Base-by-base conservation (phyloP, 2,888 invertebrate species). In the Campoplex capitator region DNA sequence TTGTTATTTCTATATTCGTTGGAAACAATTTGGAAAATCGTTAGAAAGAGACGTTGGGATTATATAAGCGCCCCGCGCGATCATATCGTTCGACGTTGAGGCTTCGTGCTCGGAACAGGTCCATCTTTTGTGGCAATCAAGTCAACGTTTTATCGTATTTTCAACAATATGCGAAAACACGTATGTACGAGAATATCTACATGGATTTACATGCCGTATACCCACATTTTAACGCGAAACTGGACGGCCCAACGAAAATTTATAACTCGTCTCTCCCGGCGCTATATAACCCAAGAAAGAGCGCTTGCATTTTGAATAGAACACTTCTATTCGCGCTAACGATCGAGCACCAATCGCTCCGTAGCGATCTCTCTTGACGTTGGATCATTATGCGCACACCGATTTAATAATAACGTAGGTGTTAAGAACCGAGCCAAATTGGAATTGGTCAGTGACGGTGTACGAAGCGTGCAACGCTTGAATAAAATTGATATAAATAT, bases 401-500 rank as follows among this genome's bases (percentile, higher is more conserved):
- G 16, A 32, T 58, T 75, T 48, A 54, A 62, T 67, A 81, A 68
- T 75, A 45, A 80, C 83, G 86, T 83, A 51, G 75, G 79, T 76
- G 83, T 75, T 56, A 35, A 79, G 51, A 79, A 62, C 38, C 83
- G 54, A 73, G 83, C 56, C 65, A 68, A 80, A 80, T 79, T 70
- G 45, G n/a, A n/a, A 18, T 16, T 18, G 38, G 13, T 48, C 8
- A n/a, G 13, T 9, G 11, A 9, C 9, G n/a, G 76, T 65, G 54
- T 45, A 16, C 54, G 54, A 70, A 62, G 35, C 45, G 45, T n/a
- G 45, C 48, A 28, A 38, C 16, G 28, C 45, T 45, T 68, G 54
- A 75, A 81, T 76, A 76, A 77, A 86, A 81, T 81, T 76, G 28
- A 65, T 75, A 78, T 78, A 79, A 79, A 84, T 70, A 76, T 80